A percentile compares a stretch with the other conserved stretches of the same genome.
Conservation (phyloP, 2,888 invertebrate species). For the Silvanus unidentatus region DNA sequence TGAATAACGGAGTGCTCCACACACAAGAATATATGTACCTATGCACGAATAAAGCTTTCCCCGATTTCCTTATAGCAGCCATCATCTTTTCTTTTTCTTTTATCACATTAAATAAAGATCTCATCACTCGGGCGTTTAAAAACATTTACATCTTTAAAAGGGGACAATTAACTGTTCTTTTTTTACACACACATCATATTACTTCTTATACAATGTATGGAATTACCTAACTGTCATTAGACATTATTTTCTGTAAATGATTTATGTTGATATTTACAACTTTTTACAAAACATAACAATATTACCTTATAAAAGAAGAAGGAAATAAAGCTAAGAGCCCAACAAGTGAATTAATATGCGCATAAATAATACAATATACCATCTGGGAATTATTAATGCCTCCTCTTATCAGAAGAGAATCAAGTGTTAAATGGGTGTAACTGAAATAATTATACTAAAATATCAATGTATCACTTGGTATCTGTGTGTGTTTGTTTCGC, state of each 20-base stretch:
- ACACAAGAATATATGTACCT: no score
- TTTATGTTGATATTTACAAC: background rate
- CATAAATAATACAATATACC: constrained; percentile 23
- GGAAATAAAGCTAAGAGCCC: constrained; percentile 9
- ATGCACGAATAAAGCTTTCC: no score
- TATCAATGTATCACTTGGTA: constrained; percentile 42
- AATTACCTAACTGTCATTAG: background rate
- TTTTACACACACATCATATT: background rate
- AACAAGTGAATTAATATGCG: constrained; percentile 18
- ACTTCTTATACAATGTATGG: constrained; percentile 1
- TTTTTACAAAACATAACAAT: background rate
- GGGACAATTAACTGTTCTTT: no score
- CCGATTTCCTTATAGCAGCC: no score
- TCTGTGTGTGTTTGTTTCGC: constrained; percentile 35
- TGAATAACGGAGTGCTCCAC: constrained; percentile 14
- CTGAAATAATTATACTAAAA: constrained; percentile 47
- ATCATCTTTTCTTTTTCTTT: no score
- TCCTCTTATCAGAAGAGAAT: constrained; percentile 36
- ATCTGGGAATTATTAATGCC: constrained; percentile 32
- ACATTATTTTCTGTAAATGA: background rate
- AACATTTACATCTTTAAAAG: no score
- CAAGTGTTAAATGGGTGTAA: constrained; percentile 44
- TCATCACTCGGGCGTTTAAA: constrained; percentile 8
- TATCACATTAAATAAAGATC: no score
- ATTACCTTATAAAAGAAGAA: background rate